These are phyloP conservation scores for Rhopalosiphum nymphaeae DNA, from an alignment of 2,888 invertebrate species.

Conservation along the genomic window DNA sequence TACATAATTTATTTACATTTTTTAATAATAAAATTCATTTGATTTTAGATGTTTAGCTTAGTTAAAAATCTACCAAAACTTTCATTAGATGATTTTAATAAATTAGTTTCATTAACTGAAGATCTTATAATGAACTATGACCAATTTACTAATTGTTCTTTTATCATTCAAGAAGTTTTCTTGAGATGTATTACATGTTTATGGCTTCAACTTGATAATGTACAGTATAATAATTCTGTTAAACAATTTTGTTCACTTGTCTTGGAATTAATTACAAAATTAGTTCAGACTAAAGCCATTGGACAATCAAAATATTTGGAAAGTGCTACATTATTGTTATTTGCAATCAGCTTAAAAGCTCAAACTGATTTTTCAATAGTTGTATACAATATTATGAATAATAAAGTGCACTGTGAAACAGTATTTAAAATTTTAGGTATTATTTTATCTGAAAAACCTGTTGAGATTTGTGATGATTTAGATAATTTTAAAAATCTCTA, in stretches of 20 bases:
- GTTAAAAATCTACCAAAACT: constrained; percentile 48
- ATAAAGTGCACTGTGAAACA: constrained; percentile 20
- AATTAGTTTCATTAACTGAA: constrained; percentile 39
- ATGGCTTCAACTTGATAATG: constrained; percentile 47
- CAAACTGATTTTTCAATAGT: constrained; percentile 49
- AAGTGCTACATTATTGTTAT: constrained; percentile 50
- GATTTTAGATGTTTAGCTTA: constrained; percentile 50
- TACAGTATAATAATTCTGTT: constrained; percentile 30
- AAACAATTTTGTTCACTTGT: constrained; percentile 3
- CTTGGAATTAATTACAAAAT: constrained; percentile 19
- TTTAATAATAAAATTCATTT: background rate
- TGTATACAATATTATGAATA: background rate
- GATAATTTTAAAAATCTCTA: constrained; percentile 10
- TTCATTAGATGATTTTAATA: background rate
- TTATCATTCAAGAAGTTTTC: constrained; percentile 47
- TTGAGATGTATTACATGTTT: constrained; percentile 44
- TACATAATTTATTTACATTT: background rate
- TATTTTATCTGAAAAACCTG: constrained; percentile 28
- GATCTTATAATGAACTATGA: constrained; percentile 13
- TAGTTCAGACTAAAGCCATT: background rate
- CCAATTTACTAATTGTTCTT: constrained; percentile 15
- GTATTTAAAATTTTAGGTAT: constrained; percentile 32
- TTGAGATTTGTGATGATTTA: background rate
- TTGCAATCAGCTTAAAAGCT: constrained; percentile 41
- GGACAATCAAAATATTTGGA: constrained; percentile 57